phyloP scores from a whole-genome alignment of 1,140 invertebrate species.

The Zaprionus taronus region DNA sequence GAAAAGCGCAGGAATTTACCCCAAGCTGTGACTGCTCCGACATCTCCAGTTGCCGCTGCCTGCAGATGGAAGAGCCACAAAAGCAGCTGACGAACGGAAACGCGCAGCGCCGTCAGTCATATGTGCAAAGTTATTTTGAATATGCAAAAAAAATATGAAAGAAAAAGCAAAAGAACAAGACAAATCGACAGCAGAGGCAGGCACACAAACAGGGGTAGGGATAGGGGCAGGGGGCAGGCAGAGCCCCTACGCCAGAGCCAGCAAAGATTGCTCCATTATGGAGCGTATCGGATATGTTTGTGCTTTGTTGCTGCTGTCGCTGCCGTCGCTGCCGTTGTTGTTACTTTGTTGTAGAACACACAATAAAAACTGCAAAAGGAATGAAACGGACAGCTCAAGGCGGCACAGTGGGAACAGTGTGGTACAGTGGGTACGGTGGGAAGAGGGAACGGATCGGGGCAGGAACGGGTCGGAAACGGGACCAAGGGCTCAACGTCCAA shows the following conservation, averaged over 20 bases:
- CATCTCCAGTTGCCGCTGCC: slow-evolving; percentile 19
- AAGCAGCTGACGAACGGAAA: slow-evolving; percentile 79
- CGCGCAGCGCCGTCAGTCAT: slow-evolving; percentile 72
- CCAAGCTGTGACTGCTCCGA: slow-evolving; percentile 69
- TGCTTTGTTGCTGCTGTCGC: slow-evolving; percentile 37
- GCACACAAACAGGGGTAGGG: background rate
- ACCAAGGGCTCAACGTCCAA: slow-evolving; percentile 62
- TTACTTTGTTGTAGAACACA: slow-evolving; percentile 79
- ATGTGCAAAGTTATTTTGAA: slow-evolving; percentile 78
- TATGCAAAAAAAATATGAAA: slow-evolving; percentile 74
- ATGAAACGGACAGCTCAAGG: slow-evolving; percentile 22
- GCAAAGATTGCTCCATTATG: slow-evolving; percentile 68
- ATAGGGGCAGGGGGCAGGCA: background rate
- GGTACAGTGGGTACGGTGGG: background rate
- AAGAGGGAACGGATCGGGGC: background rate
- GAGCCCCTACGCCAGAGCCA: background rate
- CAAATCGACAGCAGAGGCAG: slow-evolving; percentile 29
- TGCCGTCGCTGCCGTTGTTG: slow-evolving; percentile 49
- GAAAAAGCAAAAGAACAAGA: slow-evolving; percentile 38
- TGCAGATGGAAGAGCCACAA: background rate
- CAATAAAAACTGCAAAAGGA: slow-evolving; percentile 37
- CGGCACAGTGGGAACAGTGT: no score
- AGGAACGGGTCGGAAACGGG: slow-evolving; percentile 19
- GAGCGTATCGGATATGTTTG: slow-evolving; percentile 25
- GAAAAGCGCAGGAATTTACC: slow-evolving; percentile 67